These are phyloP conservation scores for Phortica magna DNA, from an alignment of 2,888 invertebrate genomes.

Conservation along the genomic window DNA sequence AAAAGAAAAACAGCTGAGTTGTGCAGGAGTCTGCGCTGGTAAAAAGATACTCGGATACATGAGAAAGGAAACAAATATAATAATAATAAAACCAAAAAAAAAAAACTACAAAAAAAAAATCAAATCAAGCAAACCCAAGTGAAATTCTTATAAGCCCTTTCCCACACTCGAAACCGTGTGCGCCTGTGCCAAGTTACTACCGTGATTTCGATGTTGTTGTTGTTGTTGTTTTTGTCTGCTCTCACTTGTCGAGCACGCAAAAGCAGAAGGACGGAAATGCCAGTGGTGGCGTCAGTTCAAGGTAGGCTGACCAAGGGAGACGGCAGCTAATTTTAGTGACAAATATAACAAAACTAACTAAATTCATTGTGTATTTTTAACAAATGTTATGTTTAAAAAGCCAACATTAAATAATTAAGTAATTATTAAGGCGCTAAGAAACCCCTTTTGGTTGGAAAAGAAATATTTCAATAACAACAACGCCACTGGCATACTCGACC, in stretches of 20 bases:
- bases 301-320: constrained; percentile 1
- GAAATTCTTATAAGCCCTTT: constrained; percentile 71
- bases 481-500: constrained; percentile 58
- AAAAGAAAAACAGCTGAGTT: constrained; percentile 44
- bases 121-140: constrained; percentile 59
- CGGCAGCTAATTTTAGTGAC: no score
- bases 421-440: background rate
- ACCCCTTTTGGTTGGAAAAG: background rate
- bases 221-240: constrained; percentile 37
- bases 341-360: no score
- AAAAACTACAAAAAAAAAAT: constrained; percentile 56
- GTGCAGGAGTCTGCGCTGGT: constrained; percentile 12
- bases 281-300: constrained; percentile 54
- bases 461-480: background rate
- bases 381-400: no score
- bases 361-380: no score
- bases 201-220: constrained; percentile 42
- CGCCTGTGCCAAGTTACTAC: constrained; percentile 46
- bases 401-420: constrained; percentile 12
- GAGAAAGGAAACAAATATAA: constrained; percentile 58
- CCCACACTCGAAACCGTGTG: constrained; percentile 66
- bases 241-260: constrained; percentile 23
- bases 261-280: constrained; percentile 55
- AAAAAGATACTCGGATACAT: constrained; percentile 38
- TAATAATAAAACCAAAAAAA: constrained; percentile 54